Conservation (phyloP, 1,140 invertebrate species). For the Trichomalopsis sarcophagae region DNA sequence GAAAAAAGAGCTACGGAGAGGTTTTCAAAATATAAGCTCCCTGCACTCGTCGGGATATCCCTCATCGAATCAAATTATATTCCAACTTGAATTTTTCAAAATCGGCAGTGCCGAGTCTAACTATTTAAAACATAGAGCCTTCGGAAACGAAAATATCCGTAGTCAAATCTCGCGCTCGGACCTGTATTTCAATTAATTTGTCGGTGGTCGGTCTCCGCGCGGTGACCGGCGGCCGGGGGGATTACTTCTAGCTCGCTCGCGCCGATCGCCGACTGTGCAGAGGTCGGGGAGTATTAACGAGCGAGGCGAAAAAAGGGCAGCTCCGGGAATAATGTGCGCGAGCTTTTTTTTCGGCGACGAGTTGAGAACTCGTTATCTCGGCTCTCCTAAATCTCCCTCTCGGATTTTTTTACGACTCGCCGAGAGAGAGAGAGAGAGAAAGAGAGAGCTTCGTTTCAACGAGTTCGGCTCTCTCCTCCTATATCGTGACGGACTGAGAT, state of each 20-base stretch:
- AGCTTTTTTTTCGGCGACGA: background rate
- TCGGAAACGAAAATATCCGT: no score
- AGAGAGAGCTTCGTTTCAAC: background rate
- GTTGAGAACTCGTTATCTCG: slow-evolving; percentile 36
- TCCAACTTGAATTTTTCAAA: no score
- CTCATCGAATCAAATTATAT: no score
- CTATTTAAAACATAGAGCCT: no score
- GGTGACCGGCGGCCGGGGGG: no score
- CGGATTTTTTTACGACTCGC: slow-evolving; percentile 2
- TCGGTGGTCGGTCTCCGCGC: background rate
- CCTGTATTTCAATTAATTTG: slow-evolving; percentile 1
- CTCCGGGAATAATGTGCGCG: background rate
- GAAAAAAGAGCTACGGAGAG: no score
- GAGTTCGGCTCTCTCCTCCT: background rate
- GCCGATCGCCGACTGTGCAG: background rate
- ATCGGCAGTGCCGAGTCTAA: no score
- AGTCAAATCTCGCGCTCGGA: no score
- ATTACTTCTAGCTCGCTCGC: no score
- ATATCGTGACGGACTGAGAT: background rate
- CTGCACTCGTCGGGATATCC: no score
- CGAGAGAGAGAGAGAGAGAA: background rate
- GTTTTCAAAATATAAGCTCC: no score
- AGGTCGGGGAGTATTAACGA: background rate
- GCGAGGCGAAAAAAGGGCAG: background rate
- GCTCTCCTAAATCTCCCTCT: slow-evolving; percentile 21